Evolutionary conservation across 2,888 invertebrate species (phyloP), one percentile per base, ranked within the genome.

Genomic region (Napeogenes sylphis): DNA sequence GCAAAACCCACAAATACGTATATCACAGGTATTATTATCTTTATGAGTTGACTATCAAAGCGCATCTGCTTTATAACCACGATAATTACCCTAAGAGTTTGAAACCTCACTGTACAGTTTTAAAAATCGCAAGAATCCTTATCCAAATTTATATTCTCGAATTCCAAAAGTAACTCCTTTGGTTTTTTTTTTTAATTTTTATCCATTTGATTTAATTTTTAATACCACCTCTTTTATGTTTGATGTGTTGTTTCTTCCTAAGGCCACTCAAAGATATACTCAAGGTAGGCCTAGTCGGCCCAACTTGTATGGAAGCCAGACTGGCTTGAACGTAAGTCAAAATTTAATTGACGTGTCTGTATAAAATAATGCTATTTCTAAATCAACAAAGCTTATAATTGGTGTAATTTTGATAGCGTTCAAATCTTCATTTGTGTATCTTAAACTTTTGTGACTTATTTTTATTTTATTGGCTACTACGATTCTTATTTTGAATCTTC

Each of bases 1-100:
- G 54, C 85, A 87, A 0, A 90, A 91, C 70, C 91, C 91, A 2
- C 91, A 91, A 65, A 91, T 91, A 59, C 82, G 89, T 63, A 88
- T 92, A 12, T 92, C 92, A 32, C 92, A 92, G 84, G 91, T 92
- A 79, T 66, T 58, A 68, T 55, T 5, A 55, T 21, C 13, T 21
- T 55, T 33, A 53, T 33, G n/a, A 8, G 14, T 21, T 13, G 4
- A 1, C 6, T 2, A 21, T 35, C 56, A 42, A 45, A 54, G 62
- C 32, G 47, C 45, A 4, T 45, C 42, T 63, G 62, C 46, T 38
- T 54, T 65, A 56, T 47, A n/a, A 51, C 51, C 10, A 21, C 10
- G 30, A 51, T 10, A 42, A 10, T 42, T 10, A 14, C n/a, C 10
- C 30, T 6, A 4, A 35, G 35, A 21, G 5, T 30, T 51, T 12